Evolutionary conservation across 2,113 vertebrate species (phyloP).

Genomic region (Neoarius graeffei): DNA sequence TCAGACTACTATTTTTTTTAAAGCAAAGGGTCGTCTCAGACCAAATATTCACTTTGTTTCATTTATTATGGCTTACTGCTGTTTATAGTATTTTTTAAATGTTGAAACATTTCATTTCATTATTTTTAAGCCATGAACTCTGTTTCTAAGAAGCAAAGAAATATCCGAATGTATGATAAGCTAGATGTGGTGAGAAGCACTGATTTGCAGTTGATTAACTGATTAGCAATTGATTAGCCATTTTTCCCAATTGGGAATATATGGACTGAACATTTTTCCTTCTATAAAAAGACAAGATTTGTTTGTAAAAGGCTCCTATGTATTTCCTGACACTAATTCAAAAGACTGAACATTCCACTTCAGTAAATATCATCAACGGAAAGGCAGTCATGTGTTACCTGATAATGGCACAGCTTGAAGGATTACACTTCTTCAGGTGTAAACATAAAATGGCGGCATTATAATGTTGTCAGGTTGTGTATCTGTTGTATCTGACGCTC

Average conservation of each 20-base stretch:
- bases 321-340: not conserved
- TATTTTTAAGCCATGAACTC: too few relatives aligned
- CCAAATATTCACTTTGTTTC: too few relatives aligned
- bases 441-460: not conserved
- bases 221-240: not conserved
- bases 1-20: too few relatives aligned
- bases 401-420: conserved; percentile 16
- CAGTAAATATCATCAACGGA: conserved; percentile 4
- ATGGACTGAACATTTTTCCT: not conserved
- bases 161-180: not conserved
- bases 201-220: not conserved
- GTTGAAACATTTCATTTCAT: too few relatives aligned
- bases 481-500: conserved; percentile 50
- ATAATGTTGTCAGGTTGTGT: conserved; percentile 2
- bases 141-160: too few relatives aligned
- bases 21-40: too few relatives aligned
- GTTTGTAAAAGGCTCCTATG: not conserved
- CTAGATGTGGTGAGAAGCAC: not conserved
- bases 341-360: not conserved
- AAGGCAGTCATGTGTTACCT: conserved; percentile 4
- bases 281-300: not conserved
- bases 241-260: not conserved
- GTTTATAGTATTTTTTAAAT: too few relatives aligned
- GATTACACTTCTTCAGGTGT: not conserved
- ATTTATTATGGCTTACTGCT: too few relatives aligned